Base-by-base conservation (phyloP, 2,888 invertebrate genomes). In the Lamellibrachia columna region DNA sequence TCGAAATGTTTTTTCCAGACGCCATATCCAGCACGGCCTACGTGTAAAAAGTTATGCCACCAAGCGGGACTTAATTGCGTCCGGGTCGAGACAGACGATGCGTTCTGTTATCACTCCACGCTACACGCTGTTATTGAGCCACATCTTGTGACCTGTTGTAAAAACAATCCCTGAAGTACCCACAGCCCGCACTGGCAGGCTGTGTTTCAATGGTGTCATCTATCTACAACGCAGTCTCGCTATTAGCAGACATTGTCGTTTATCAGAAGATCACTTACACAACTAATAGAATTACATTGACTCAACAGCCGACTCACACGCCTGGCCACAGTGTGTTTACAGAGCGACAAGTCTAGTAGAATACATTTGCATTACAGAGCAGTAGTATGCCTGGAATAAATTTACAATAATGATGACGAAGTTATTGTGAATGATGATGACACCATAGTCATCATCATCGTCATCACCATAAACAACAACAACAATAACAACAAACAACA, bases 241-340 rank as follows among this genome's bases (percentile, higher is more conserved):
- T 75, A n/a, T 75, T 75, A 75, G 75, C 75, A 75, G 75, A 75
- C 75, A 75, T 40, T 75, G 75, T 75, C 75, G 75, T 11, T 75
- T 75, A 75, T 75, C 75, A 75, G n/a, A 75, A 75, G 75, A 75
- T 75, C 75, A 22, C 75, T 75, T 75, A 2, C 75, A 75, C 22
- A 75, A 75, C 75, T 75, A 75, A 75, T 75, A 75, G 75, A 75
- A 75, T 11, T 75, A 75, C 75, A 75, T 6, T 75, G 6, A 75
- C 6, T n/a, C 22, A 75, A 75, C 75, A 75, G 75, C 75, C 22
- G 55, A 55, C 55, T 55, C 55, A 8, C 75, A 15, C n/a, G 75
- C 22, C 75, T 75, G n/a, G 75, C 15, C 75, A n/a, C 22, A 11
- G 75, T 75, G 6, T 75, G 75, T 75, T 75, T 15, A n/a, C 75